Conservation (phyloP, 2,797 vertebrate species). For the Kryptolebias ocellatus region DNA sequence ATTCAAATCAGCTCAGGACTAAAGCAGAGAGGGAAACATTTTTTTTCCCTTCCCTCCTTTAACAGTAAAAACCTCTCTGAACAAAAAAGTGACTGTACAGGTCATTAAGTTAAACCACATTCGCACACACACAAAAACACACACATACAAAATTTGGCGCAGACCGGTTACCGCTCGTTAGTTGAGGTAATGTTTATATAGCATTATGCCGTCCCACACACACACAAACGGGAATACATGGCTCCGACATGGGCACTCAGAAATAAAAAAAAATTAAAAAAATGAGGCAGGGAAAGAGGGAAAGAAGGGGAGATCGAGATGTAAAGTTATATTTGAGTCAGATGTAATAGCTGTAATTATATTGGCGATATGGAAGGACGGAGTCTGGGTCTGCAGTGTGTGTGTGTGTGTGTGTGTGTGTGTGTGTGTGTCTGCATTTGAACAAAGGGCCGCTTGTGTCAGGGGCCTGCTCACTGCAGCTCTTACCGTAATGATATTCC, state of each 20-base stretch:
- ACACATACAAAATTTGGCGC: slow-evolving; percentile 51
- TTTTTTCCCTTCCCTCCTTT: slow-evolving; percentile 23
- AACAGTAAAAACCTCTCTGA: slow-evolving; percentile 53
- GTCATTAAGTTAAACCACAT: slow-evolving; percentile 70
- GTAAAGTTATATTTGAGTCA: slow-evolving; percentile 81
- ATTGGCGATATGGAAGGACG: slow-evolving; percentile 79
- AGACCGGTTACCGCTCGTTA: slow-evolving; percentile 82
- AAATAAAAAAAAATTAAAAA: slow-evolving; percentile 30
- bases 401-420: slow-evolving; percentile 25
- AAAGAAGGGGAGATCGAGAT: slow-evolving; percentile 39
- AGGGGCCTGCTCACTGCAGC: slow-evolving; percentile 74
- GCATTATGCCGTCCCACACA: slow-evolving; percentile 76
- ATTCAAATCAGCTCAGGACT: slow-evolving; percentile 6
- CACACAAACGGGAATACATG: slow-evolving; percentile 47
- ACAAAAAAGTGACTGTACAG: slow-evolving; percentile 70
- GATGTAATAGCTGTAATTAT: slow-evolving; percentile 83
- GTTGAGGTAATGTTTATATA: slow-evolving; percentile 89
- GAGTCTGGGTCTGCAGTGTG: slow-evolving; percentile 52
- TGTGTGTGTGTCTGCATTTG: slow-evolving; percentile 55
- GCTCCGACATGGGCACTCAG: slow-evolving; percentile 52
- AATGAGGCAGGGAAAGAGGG: slow-evolving; percentile 28
- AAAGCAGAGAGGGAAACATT: slow-evolving; percentile 2
- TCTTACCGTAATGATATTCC: slow-evolving; percentile 83
- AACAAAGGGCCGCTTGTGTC: slow-evolving; percentile 81
- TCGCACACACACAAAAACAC: slow-evolving; percentile 36